Evolutionary conservation across 2,888 invertebrate genomes (phyloP).

Genomic region (Orthosia cruda): DNA sequence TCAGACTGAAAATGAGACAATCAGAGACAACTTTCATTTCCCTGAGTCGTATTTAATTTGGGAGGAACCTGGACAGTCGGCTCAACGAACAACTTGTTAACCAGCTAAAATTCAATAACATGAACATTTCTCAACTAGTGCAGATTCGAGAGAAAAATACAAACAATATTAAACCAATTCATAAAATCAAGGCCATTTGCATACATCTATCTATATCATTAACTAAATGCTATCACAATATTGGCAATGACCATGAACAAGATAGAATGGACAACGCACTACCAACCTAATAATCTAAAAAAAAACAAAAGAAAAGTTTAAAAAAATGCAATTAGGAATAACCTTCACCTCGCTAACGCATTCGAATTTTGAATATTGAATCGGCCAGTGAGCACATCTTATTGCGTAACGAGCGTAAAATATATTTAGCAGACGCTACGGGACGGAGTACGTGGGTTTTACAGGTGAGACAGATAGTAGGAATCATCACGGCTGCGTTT

Average conservation of each 20-base stretch:
- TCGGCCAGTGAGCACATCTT: constrained; percentile 68
- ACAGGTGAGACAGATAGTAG: constrained; percentile 2
- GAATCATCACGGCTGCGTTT: background rate
- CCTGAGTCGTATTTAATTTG: too few relatives aligned
- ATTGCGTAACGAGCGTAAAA: constrained; percentile 55
- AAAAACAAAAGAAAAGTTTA: constrained; percentile 28
- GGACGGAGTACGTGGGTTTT: background rate
- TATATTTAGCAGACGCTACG: constrained; percentile 55
- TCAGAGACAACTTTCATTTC: too few relatives aligned
- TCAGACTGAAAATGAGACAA: too few relatives aligned
- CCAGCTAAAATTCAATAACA: too few relatives aligned
- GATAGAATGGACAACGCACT: constrained; percentile 17
- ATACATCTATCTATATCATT: constrained; percentile 14
- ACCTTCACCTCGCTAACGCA: constrained; percentile 68
- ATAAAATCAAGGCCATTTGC: constrained; percentile 25
- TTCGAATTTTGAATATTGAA: constrained; percentile 64
- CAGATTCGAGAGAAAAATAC: constrained; percentile 3
- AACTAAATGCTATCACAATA: constrained; percentile 1
- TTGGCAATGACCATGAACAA: constrained; percentile 46
- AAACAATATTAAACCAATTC: background rate
- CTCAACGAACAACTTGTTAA: too few relatives aligned
- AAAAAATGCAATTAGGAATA: constrained; percentile 60
- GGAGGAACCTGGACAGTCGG: too few relatives aligned
- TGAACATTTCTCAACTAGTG: too few relatives aligned
- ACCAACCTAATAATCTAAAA: constrained; percentile 18